These are phyloP conservation scores for Coreius guichenoti DNA, from an alignment of 2,797 vertebrate genomes.

Conservation along the genomic window DNA sequence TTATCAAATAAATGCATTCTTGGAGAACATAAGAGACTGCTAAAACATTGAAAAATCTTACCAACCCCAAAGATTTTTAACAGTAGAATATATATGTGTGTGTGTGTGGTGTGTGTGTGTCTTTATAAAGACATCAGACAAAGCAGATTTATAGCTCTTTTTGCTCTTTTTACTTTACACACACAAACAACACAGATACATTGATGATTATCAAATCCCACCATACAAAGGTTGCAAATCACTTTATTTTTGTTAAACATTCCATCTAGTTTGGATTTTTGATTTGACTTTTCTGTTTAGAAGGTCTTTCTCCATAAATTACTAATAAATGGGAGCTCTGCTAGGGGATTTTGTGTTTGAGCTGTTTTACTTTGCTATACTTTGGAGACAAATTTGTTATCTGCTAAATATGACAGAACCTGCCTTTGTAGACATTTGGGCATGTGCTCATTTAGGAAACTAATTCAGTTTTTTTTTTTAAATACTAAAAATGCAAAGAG, in stretches of 20 bases:
- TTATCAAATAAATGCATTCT: background rate
- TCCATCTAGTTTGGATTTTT: background rate
- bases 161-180: background rate
- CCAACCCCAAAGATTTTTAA: background rate
- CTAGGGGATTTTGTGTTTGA: background rate
- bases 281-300: background rate
- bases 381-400: conserved; percentile 1
- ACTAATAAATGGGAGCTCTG: background rate
- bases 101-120: background rate
- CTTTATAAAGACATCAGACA: background rate
- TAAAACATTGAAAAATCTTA: background rate
- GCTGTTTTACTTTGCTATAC: background rate
- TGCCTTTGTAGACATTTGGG: background rate
- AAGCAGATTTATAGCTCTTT: background rate
- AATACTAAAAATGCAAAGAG: background rate
- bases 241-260: background rate
- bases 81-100: background rate
- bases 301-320: background rate
- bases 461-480: too few relatives aligned
- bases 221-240: background rate
- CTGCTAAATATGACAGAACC: background rate
- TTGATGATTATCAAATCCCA: background rate
- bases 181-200: background rate
- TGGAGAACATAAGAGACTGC: background rate
- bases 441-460: background rate